Evolutionary conservation across 2,888 invertebrate genomes (phyloP).

Genomic region (Salticus scenicus): DNA sequence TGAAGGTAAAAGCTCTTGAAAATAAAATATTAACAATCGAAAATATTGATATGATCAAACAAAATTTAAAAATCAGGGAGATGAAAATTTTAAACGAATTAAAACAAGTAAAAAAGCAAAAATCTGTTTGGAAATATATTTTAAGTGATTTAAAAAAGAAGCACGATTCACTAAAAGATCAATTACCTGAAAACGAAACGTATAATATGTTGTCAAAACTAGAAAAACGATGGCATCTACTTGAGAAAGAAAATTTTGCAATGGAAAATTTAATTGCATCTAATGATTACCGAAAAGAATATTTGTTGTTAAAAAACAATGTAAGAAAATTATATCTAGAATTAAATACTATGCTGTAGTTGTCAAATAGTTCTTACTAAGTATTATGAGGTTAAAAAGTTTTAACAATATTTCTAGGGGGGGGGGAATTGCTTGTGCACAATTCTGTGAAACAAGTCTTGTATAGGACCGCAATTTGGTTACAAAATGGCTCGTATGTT

Average conservation of each 20-base stretch:
- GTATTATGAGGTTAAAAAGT: too few species aligned
- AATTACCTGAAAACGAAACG: not conserved
- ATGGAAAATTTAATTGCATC: slow-evolving; percentile 17
- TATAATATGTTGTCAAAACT: not conserved
- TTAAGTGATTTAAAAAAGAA: not conserved
- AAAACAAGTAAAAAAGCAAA: not conserved
- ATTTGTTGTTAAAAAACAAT: slow-evolving; percentile 13
- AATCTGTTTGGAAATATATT: not conserved
- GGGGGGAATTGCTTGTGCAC: too few species aligned
- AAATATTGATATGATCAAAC: not conserved
- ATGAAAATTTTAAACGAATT: not conserved
- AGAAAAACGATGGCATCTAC: slow-evolving; percentile 36
- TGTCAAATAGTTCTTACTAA: too few species aligned
- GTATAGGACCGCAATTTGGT: too few species aligned
- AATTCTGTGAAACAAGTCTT: too few species aligned
- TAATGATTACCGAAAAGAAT: not conserved
- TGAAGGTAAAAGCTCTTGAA: too few species aligned
- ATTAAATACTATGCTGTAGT: slow-evolving; percentile 16
- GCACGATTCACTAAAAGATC: not conserved
- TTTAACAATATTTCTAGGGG: too few species aligned
- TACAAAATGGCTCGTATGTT: too few species aligned
- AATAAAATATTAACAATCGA: slow-evolving; percentile 2
- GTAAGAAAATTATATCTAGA: not conserved
- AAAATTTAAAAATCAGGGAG: not conserved
- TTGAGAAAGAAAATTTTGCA: slow-evolving; percentile 44